Evolutionary conservation across 2,113 vertebrate species (phyloP), one percentile per base, ranked within the genome.

Genomic region (Calcarius ornatus): DNA sequence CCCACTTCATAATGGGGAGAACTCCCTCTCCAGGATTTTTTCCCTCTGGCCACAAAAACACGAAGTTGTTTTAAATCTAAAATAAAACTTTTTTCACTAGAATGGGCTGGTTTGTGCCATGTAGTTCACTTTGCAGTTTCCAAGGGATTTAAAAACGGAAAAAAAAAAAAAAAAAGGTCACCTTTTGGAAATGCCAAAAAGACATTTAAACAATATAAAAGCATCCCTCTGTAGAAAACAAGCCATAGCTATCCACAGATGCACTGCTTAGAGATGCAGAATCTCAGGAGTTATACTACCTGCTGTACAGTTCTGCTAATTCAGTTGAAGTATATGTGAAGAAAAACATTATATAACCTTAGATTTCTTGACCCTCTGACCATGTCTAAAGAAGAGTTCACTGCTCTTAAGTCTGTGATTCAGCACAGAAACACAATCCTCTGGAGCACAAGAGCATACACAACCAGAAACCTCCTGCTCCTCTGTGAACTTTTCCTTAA

Each of bases 51-150:
- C 6, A 0, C 17, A 37, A 78, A 89, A 71, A 4, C 33, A n/a
- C 5, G 40, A 51, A 15, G 6, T 20, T 59, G 31, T 8, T 83
- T 88, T 68, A 31, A 75, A 71, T 63, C 30, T 76, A 71, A 78
- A 83, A 71, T 18, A 21, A 64, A 85, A 75, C 4, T 12, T 5
- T 5, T 92, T 92, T 84, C 60, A 68, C 24, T 28, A 5, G 27
- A 81, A 68, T 8, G 3, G 12, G 18, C 25, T 60, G 8, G 2
- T 68, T 50, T 1, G 0, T 33, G 8, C 12, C 6, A 2, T 5
- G 8, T 23, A 18, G 13, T 53, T 83, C 40, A 43, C 22, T 66
- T 85, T 10, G 15, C 21, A 60, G 27, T 53, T 86, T 81, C 73
- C 35, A 50, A 81, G 33, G 27, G 9, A 47, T 84, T 81, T 51